Evolutionary conservation across 64 coral and sea anemone genomes (phyloP).

Genomic region (Dendrophyllia cribrosa): DNA sequence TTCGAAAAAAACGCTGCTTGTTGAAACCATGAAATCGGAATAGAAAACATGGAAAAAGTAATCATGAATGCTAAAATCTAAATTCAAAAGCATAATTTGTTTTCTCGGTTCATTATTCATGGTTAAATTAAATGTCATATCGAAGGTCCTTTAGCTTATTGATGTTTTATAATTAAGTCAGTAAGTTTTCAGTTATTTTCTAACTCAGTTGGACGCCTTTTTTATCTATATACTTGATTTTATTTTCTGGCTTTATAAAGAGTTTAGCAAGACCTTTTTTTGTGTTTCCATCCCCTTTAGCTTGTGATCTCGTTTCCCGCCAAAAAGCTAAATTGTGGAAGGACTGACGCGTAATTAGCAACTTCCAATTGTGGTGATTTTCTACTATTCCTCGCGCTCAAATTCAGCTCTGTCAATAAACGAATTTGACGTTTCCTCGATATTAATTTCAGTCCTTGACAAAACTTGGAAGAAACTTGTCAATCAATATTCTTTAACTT

Average conservation of each 20-base stretch:
- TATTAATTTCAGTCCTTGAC: not conserved
- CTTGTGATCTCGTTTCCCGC: too few species aligned
- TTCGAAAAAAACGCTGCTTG: not conserved
- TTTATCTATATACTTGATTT: too few species aligned
- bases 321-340: too few species aligned
- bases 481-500: not conserved
- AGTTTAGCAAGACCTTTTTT: too few species aligned
- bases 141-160: too few species aligned
- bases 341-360: too few species aligned
- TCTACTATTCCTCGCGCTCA: not conserved
- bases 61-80: not conserved
- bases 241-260: too few species aligned
- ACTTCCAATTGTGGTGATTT: too few species aligned
- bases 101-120: not conserved
- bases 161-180: not conserved
- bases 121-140: not conserved
- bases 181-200: too few species aligned
- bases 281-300: too few species aligned
- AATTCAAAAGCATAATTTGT: not conserved
- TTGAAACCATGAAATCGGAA: too few species aligned
- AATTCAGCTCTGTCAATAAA: not conserved
- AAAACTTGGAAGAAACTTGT: not conserved
- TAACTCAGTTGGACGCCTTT: too few species aligned
- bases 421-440: not conserved
- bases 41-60: not conserved